Evolutionary conservation across 2,888 invertebrate species (phyloP), one percentile per base, ranked within the genome.

Genomic region (Isotomurus palustris): DNA sequence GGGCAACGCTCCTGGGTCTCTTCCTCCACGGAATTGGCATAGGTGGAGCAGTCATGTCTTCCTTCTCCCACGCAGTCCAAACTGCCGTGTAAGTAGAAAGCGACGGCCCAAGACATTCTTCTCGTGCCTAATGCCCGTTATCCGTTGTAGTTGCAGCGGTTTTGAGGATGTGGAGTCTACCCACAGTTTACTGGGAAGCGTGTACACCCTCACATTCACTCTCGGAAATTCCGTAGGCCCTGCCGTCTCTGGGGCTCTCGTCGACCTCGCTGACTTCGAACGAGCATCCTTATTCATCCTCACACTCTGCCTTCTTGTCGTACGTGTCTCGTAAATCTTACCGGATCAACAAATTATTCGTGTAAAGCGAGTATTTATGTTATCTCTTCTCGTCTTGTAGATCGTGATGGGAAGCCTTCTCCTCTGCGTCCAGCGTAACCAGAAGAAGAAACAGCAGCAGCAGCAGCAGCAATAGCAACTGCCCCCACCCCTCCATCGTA

Each of bases 21-120:
- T 19, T 35, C 14, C 32, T 66, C n/a, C 66, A 66, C 53, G 66
- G 63, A 3, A 53, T 66, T 43, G 66, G 66, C n/a, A 61, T 66
- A 10, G 66, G 63, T 35, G 59, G 58, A 21, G 53, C 66, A 8
- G 56, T 66, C 29, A 63, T 66, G 63, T 43, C 63, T 12, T 49
- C 56, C 35, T 66, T 58, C 43, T 27, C 59, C 1, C 55, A 55
- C 28, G 59, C 61, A 27, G 45, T 59, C 14, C 41, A 60, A 38
- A 49, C 55, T 40, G 63, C 60, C 28, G 22, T 62, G 66, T 66
- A 56, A 66, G 49, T n/a, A 22, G 3, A n/a, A 28, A 8, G 3
- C 17, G 4, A 36, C 32, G 3, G 12, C 21, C 17, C 10, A 28
- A 4, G 8, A 8, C 25, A 10, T 47, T 47, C 3, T 24, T 47